A percentile compares a stretch with the other conserved stretches of the same genome.
These are phyloP conservation scores for Nyctalus aviator DNA, from an alignment of 2,797 vertebrate species.

Conservation along the genomic window DNA sequence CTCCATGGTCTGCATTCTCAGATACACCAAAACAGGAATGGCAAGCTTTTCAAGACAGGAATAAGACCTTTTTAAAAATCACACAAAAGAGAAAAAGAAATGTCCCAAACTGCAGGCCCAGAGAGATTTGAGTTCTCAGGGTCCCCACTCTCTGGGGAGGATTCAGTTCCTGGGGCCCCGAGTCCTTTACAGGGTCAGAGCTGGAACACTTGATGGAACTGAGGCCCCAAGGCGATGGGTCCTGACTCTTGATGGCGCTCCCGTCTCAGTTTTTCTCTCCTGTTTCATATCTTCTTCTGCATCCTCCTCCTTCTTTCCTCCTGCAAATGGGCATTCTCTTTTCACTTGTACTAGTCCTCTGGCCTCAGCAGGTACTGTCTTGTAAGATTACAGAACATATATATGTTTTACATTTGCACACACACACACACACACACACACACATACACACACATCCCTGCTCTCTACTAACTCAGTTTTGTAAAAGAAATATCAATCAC, in stretches of 20 bases:
- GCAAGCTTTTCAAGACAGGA: neutral
- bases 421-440: too few relatives aligned
- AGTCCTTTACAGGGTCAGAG: neutral
- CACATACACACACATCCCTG: neutral
- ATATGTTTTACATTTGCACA: neutral
- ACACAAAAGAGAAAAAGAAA: neutral
- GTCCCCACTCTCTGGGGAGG: accelerated
- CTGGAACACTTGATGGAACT: neutral
- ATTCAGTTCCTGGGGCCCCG: accelerated
- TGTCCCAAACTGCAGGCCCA: neutral
- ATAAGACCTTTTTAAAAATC: neutral
- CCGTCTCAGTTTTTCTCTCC: accelerated
- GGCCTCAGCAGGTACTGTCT: neutral
- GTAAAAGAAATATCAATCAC: neutral
- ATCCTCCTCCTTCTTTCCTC: neutral
- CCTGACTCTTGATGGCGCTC: neutral
- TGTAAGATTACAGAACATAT: neutral
- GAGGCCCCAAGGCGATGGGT: too few relatives aligned
- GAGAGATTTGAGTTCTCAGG: neutral
- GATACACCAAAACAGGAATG: neutral
- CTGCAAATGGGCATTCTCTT: accelerated
- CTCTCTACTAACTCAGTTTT: neutral
- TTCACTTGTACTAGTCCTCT: neutral
- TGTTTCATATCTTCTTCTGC: neutral
- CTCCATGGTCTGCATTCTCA: neutral